Conservation (phyloP, 2,888 invertebrate species). For the Aelia acuminata region DNA sequence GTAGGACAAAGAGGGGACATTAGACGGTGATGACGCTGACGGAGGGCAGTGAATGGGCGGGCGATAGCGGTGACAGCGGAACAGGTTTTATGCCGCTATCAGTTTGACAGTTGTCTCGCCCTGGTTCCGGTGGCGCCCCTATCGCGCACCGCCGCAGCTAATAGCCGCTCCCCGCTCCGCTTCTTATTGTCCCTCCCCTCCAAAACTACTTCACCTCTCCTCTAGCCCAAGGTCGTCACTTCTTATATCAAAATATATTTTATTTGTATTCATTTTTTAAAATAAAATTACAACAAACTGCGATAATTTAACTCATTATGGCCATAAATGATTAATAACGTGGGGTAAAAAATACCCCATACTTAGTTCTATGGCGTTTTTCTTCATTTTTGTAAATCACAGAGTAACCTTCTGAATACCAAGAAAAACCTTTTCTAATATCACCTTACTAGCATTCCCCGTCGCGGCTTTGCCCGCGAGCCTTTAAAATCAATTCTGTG, state of each 20-base stretch:
- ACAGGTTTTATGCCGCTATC: conserved; percentile 24
- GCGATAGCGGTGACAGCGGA: conserved; percentile 25
- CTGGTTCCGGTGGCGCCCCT: conserved; percentile 1
- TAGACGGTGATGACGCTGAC: conserved; percentile 11
- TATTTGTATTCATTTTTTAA: not conserved
- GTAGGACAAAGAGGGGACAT: conserved; percentile 20
- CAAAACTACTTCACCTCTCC: not conserved
- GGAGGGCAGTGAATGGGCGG: conserved; percentile 2
- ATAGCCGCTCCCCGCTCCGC: not conserved
- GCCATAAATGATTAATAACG: too few species aligned
- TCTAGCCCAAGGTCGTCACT: not conserved
- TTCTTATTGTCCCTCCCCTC: not conserved
- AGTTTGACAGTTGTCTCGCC: conserved; percentile 12
- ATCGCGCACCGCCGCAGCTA: not conserved
- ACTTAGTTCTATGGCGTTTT: too few species aligned
- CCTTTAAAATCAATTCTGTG: too few species aligned
- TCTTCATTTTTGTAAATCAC: too few species aligned
- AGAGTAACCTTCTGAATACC: too few species aligned
- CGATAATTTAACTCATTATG: too few species aligned
- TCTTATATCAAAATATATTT: not conserved
- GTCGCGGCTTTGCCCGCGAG: too few species aligned
- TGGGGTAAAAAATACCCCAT: too few species aligned
- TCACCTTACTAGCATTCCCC: too few species aligned
- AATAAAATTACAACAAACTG: too few species aligned
- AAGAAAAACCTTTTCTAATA: too few species aligned